Evolutionary conservation across 2,113 vertebrate species (phyloP), one percentile per base, ranked within the genome.

Genomic region (Choloepus hoffmanni): DNA sequence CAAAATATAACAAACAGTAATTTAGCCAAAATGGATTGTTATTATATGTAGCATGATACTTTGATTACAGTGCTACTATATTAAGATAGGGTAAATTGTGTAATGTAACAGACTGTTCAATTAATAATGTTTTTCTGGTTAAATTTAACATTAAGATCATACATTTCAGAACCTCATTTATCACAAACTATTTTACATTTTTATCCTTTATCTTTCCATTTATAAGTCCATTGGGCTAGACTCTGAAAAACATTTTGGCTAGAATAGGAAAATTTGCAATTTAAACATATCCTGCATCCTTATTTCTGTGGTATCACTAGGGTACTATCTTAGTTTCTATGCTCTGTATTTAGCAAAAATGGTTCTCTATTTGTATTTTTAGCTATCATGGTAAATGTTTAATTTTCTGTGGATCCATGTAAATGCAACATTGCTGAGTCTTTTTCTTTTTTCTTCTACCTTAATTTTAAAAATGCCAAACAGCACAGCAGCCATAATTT

Each of bases 151-250:
- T 73, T 60, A 53, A 84, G 28, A 53, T 81, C n/a, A 43, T 33
- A 40, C 4, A n/a, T n/a, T 19, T 92, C 50, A 62, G 85, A 93
- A 55, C 12, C n/a, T 79, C 63, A 7, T 45, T 94, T 65, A 70
- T 70, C 16, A 91, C 21, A 68, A n/a, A 36, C 45, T 67, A 82
- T 33, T 89, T 95, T 76, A 74, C 45, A 24, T 50, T 72, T 36
- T 78, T 48, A 76, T 85, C 33, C 50, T 23, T 92, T 89, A 28
- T 89, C 18, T 85, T 94, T 84, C 21, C 24, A 70, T 40, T 86
- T 65, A 83, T 89, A 78, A 33, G 53, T 14, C 3, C 21, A 0
- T 36, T 60, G n/a, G n/a, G 5, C 63, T 73, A 90, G 73, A 48
- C 55, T 50, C 28, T 55, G 48, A 84, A 16, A 90, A 85, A 36